Conservation (phyloP, 2,113 vertebrate species). For the Perca fluviatilis region DNA sequence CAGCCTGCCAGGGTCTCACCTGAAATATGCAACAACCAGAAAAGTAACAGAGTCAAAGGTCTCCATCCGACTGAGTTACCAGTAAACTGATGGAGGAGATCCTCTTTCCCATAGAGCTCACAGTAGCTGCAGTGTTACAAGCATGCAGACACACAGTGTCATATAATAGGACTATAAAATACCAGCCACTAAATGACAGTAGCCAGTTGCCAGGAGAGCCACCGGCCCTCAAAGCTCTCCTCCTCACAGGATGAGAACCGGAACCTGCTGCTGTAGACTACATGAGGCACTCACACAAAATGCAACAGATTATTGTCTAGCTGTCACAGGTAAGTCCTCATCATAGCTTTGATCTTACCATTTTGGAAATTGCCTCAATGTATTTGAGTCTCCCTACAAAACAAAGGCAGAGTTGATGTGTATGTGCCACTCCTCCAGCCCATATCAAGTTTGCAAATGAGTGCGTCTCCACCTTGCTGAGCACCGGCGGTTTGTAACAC, state of each 20-base stretch:
- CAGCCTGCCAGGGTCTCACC: too few relatives aligned
- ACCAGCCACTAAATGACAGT: neutral
- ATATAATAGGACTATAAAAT: neutral
- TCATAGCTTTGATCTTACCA: neutral
- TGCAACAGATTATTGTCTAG: constrained; percentile 18
- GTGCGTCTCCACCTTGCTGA: neutral
- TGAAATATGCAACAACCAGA: constrained; percentile 20
- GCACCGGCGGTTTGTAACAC: neutral
- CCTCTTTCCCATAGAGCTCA: neutral
- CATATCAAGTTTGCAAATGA: constrained; percentile 9
- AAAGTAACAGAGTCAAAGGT: constrained; percentile 9
- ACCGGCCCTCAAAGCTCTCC: neutral
- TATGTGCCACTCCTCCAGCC: too few relatives aligned
- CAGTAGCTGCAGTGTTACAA: neutral
- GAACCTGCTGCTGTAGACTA: neutral
- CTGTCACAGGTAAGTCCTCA: neutral
- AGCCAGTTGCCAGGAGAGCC: neutral
- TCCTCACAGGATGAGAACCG: neutral
- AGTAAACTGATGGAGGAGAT: neutral
- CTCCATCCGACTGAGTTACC: neutral
- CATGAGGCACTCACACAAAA: neutral
- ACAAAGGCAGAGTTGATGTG: neutral
- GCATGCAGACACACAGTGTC: neutral
- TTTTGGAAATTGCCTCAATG: neutral
- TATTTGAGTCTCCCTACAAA: neutral